phyloP scores from a whole-genome alignment of 2,888 invertebrate species.

The Syritta pipiens region DNA sequence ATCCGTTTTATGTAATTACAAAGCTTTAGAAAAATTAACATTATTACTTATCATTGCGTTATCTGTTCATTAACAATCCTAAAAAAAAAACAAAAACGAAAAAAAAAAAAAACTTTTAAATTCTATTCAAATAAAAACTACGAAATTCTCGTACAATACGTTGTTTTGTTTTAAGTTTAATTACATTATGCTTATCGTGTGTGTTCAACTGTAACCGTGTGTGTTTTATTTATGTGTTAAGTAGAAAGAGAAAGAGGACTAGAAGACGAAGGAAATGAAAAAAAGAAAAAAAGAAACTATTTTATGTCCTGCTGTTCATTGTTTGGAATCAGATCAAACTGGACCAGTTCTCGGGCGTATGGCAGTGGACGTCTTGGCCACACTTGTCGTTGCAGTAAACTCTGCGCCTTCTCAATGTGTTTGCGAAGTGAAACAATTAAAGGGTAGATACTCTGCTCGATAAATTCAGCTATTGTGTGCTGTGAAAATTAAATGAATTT shows the following conservation, averaged over 20 bases:
- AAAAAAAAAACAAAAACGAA: slow-evolving; percentile 14
- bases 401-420: slow-evolving; percentile 81
- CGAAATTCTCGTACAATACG: slow-evolving; percentile 13
- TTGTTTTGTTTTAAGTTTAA: not conserved
- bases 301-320: slow-evolving; percentile 58
- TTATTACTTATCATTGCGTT: slow-evolving; percentile 58
- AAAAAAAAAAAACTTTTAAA: not conserved
- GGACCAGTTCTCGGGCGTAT: slow-evolving; percentile 72
- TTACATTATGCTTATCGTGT: slow-evolving; percentile 35
- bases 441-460: slow-evolving; percentile 84
- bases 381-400: slow-evolving; percentile 80
- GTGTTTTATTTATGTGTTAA: slow-evolving; percentile 47
- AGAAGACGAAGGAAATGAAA: too few relatives aligned
- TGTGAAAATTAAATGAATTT: slow-evolving; percentile 40
- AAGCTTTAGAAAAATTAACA: slow-evolving; percentile 68
- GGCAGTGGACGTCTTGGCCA: slow-evolving; percentile 84
- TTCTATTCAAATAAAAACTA: slow-evolving; percentile 31
- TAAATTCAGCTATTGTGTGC: slow-evolving; percentile 82
- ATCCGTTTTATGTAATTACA: slow-evolving; percentile 57
- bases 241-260: slow-evolving; percentile 40
- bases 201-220: slow-evolving; percentile 61
- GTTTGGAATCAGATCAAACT: slow-evolving; percentile 71
- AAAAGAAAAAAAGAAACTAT: slow-evolving; percentile 22
- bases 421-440: slow-evolving; percentile 79
- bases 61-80: slow-evolving; percentile 37